Percentiles rank a stretch among this genome's conserved stretches.
Conservation (phyloP, 2,888 invertebrate species). For the Yponomeuta plumbellus region DNA sequence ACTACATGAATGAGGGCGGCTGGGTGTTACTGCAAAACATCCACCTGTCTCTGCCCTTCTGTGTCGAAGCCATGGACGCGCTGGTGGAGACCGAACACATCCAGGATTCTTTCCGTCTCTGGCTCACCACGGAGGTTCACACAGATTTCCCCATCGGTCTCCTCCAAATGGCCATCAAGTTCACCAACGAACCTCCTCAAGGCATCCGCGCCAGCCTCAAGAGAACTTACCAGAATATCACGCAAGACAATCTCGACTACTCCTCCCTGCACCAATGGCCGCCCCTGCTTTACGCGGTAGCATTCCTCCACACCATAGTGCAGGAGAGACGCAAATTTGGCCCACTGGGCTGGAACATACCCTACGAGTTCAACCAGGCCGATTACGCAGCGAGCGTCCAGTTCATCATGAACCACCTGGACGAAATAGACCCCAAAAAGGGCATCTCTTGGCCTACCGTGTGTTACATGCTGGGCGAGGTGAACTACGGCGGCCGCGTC, state of each 20-base stretch:
- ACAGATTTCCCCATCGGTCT: slow-evolving; percentile 93
- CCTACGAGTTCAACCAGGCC: slow-evolving; percentile 97
- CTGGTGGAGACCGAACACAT: slow-evolving; percentile 90
- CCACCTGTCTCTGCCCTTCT: slow-evolving; percentile 95
- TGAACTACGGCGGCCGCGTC: slow-evolving; percentile 91
- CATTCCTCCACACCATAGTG: slow-evolving; percentile 95
- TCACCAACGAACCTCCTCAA: slow-evolving; percentile 98
- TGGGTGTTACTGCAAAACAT: slow-evolving; percentile 98
- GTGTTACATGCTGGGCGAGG: slow-evolving; percentile 98
- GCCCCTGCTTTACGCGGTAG: slow-evolving; percentile 93
- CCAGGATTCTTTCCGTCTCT: slow-evolving; percentile 89
- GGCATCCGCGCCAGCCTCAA: slow-evolving; percentile 92
- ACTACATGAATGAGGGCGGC: slow-evolving; percentile 87
- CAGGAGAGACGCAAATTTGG: slow-evolving; percentile 97
- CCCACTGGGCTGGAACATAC: slow-evolving; percentile 97
- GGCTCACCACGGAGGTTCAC: slow-evolving; percentile 97
- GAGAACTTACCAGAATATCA: slow-evolving; percentile 92
- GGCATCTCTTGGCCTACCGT: slow-evolving; percentile 98
- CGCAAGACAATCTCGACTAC: slow-evolving; percentile 94
- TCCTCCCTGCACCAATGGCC: slow-evolving; percentile 96
- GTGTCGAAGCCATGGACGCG: slow-evolving; percentile 93
- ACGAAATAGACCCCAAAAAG: slow-evolving; percentile 97
- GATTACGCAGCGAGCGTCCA: slow-evolving; percentile 97
- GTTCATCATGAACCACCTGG: slow-evolving; percentile 96
- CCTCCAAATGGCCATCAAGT: slow-evolving; percentile 95